These are phyloP conservation scores for Ophiodon elongatus DNA, from an alignment of 2,113 vertebrate genomes.

Conservation along the genomic window DNA sequence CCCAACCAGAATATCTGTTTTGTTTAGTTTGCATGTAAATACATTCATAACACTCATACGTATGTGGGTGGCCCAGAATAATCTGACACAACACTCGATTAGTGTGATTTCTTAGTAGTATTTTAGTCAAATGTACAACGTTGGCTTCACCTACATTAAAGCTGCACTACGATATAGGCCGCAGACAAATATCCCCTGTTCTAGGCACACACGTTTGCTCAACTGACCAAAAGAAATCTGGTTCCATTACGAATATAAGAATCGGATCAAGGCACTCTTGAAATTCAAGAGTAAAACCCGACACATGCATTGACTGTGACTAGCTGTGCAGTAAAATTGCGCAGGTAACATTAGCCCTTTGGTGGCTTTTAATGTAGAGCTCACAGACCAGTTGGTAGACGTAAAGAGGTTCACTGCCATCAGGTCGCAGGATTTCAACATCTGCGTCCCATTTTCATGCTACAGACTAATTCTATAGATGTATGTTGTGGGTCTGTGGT, in stretches of 20 bases:
- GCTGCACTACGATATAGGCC: neutral
- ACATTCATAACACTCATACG: slow-evolving; percentile 22
- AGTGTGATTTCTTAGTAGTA: neutral
- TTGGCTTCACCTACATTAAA: neutral
- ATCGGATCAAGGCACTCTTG: neutral
- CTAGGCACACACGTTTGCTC: neutral
- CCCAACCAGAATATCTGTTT: slow-evolving; percentile 21
- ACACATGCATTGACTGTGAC: neutral
- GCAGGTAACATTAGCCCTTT: neutral
- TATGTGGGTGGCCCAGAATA: slow-evolving; percentile 37
- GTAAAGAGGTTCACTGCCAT: slow-evolving; percentile 1
- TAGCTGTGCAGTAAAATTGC: neutral
- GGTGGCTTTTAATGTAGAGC: neutral
- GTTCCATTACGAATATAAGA: neutral
- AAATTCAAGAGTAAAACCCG: neutral
- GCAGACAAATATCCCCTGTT: neutral
- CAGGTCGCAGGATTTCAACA: neutral
- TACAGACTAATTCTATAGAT: neutral
- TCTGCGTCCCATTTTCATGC: neutral
- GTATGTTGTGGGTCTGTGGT: neutral
- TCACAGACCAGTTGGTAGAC: slow-evolving; percentile 1
- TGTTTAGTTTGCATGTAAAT: slow-evolving; percentile 47
- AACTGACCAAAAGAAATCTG: neutral
- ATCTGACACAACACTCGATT: neutral
- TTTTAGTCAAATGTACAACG: neutral